Conservation (phyloP, 2,888 invertebrate species). For the Troglohyphantes excavatus region DNA sequence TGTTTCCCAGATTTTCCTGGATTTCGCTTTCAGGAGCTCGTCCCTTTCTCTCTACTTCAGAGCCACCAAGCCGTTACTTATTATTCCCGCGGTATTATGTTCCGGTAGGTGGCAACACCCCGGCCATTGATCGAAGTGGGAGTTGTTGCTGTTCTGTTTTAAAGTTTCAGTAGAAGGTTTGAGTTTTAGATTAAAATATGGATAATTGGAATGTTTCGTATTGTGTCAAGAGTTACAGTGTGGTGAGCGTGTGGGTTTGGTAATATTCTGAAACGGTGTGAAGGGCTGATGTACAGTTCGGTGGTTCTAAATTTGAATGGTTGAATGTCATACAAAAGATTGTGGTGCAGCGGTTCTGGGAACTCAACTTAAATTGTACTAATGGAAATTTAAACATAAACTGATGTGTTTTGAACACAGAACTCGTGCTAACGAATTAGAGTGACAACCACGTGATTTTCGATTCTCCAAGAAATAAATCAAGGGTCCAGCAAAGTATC, state of each 20-base stretch:
- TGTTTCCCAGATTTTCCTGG: conserved; percentile 51
- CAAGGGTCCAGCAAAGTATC: no score
- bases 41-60: no score
- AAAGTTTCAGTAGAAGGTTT: conserved; percentile 21
- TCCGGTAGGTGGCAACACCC: conserved; percentile 11
- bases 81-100: conserved; percentile 25
- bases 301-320: no score
- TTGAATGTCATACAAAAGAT: no score
- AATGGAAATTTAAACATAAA: no score
- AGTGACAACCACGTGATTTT: no score
- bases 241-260: neutral
- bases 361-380: no score
- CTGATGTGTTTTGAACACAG: no score
- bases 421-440: no score
- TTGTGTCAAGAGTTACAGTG: neutral
- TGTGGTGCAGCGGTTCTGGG: no score
- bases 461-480: no score
- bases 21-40: conserved; percentile 31
- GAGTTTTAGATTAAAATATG: conserved; percentile 39
- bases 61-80: conserved; percentile 3
- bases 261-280: no score
- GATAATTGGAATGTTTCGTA: neutral
- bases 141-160: conserved; percentile 16
- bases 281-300: neutral
- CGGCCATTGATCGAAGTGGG: conserved; percentile 11